A percentile compares a stretch with the other conserved stretches of the same genome.
These are phyloP conservation scores for Ptychochromis oligacanthus DNA, from an alignment of 2,113 vertebrate genomes.

Conservation along the genomic window DNA sequence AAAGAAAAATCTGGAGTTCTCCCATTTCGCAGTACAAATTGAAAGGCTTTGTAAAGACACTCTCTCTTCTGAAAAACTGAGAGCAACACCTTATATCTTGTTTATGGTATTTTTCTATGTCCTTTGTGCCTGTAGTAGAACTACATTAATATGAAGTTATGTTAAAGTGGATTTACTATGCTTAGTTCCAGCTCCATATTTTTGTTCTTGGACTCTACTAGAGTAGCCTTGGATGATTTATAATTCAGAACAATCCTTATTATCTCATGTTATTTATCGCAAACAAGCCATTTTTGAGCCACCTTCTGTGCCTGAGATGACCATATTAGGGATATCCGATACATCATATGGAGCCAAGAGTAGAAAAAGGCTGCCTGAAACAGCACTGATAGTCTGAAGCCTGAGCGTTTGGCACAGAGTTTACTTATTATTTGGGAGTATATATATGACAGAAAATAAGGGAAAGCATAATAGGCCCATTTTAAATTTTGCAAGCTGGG, in stretches of 20 bases:
- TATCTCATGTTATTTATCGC: background rate
- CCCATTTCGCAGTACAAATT: background rate
- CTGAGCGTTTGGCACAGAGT: background rate
- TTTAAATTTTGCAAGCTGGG: background rate
- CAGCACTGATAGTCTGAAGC: background rate
- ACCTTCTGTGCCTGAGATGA: background rate
- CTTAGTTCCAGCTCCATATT: background rate
- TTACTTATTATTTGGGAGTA: background rate
- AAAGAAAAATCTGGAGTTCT: background rate
- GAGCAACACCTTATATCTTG: background rate
- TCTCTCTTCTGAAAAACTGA: background rate
- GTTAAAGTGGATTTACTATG: background rate
- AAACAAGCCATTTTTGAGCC: too few species aligned
- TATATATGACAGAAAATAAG: background rate
- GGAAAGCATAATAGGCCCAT: background rate
- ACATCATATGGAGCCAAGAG: background rate
- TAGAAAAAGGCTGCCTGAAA: background rate
- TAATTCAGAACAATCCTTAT: background rate
- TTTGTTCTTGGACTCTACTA: background rate
- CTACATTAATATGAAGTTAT: fast-evolving
- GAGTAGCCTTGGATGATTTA: background rate
- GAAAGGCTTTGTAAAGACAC: background rate
- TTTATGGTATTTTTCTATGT: background rate
- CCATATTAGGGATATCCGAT: background rate
- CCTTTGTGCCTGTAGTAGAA: background rate